Evolutionary conservation across 1,140 invertebrate genomes (phyloP).

Genomic region (Hycleus cichorii): DNA sequence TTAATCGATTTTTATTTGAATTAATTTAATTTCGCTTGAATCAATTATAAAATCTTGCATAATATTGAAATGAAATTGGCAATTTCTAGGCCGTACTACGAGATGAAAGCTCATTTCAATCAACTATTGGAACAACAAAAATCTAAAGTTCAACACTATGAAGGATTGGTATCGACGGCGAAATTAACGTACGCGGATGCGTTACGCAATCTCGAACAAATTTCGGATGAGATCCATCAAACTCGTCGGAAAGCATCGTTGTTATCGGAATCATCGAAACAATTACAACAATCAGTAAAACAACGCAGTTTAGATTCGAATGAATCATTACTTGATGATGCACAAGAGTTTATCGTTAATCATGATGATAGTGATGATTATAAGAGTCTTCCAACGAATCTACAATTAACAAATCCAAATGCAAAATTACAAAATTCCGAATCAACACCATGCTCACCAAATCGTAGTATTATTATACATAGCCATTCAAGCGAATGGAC

Average conservation of each 20-base stretch:
- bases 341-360: conserved; percentile 21
- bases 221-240: conserved; percentile 86
- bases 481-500: conserved; percentile 47
- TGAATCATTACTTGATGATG: conserved; percentile 31
- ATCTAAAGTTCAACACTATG: conserved; percentile 67
- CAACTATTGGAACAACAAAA: conserved; percentile 81
- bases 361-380: conserved; percentile 35
- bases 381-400: conserved; percentile 41
- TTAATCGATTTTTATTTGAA: background rate
- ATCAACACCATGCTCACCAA: conserved; percentile 16
- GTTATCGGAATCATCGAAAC: background rate
- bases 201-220: conserved; percentile 76
- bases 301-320: conserved; percentile 33
- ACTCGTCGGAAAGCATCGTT: conserved; percentile 26
- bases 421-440: conserved; percentile 16
- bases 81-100: conserved; percentile 76
- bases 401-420: conserved; percentile 35
- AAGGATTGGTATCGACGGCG: conserved; percentile 67
- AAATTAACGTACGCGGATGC: conserved; percentile 83
- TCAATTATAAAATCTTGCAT: conserved; percentile 1
- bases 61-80: background rate
- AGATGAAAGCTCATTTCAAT: conserved; percentile 86
- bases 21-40: conserved; percentile 17
- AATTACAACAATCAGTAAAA: conserved; percentile 2
- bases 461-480: conserved; percentile 5